These are phyloP conservation scores for Diachasmimorpha longicaudata DNA, from an alignment of 1,140 invertebrate genomes.

Conservation along the genomic window DNA sequence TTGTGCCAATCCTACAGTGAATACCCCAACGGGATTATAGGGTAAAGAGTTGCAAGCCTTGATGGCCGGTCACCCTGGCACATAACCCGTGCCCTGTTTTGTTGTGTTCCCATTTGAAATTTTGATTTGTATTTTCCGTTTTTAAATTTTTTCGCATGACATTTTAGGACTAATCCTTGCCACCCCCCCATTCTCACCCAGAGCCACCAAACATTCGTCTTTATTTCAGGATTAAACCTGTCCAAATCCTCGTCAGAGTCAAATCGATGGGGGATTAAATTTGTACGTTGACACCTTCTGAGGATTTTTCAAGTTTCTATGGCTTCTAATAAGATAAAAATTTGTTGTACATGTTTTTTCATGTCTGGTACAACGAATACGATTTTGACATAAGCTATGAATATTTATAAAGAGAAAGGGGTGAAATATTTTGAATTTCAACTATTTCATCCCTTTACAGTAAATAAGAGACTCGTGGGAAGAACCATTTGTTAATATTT, in stretches of 20 bases:
- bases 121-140: constrained; percentile 1
- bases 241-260: constrained; percentile 10
- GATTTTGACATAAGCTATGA: too few species aligned
- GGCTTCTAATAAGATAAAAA: background rate
- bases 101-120: constrained; percentile 1
- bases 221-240: constrained; percentile 9
- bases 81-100: background rate
- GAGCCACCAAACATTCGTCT: background rate
- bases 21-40: constrained; percentile 2
- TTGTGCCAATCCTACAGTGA: background rate
- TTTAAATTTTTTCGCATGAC: background rate
- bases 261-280: constrained; percentile 3
- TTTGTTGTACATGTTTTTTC: background rate
- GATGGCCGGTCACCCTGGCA: background rate
- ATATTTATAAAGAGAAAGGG: too few species aligned
- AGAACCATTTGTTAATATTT: too few species aligned
- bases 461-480: too few species aligned
- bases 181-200: background rate
- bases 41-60: background rate
- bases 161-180: background rate
- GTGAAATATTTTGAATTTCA: too few species aligned
- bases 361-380: too few species aligned
- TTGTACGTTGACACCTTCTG: background rate
- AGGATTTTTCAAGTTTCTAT: background rate
- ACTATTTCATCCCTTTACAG: too few species aligned